Evolutionary conservation across 2,797 vertebrate species (phyloP), one percentile per base, ranked within the genome.

Genomic region (Chrysocyon brachyurus): DNA sequence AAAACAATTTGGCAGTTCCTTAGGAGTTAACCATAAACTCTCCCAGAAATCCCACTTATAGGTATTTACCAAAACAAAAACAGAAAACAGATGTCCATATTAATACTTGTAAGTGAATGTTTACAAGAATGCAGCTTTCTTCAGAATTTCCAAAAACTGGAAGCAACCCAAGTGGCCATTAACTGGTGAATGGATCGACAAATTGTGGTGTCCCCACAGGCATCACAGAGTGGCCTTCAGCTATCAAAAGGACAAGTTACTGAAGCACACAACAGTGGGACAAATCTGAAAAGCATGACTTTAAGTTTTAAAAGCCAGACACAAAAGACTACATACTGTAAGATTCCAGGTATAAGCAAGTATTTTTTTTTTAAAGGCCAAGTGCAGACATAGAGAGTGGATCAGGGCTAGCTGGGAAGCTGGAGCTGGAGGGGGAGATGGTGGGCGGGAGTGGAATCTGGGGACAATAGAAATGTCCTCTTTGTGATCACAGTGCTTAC

Each of bases 201-300:
- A 12, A 22, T 1, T 3, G 12, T 10, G 6, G 5, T 9, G 54
- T 26, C 57, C 26, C 36, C 36, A 9, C 15, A 33, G 8, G 66
- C 21, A 12, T 26, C n/a, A 1, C 0, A 12, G 36, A 3, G 6
- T 0, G 10, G 19, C 2, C 2, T 14, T 33, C 79, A 24, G n/a
- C 56, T 6, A 11, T 10, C 6, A 31, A 16, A 16, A 46, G 56
- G n/a, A 46, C 7, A 1, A 6, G 19, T 36, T 28, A 5, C 70
- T 1, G 15, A 7, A 2, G 28, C 77, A 26, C 26, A 40, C 4
- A 4, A 7, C 4, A 5, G 8, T 4, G 17, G 0, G 12, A 1
- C 6, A 15, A 70, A 36, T 77, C 11, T 21, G n/a, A 31, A 75
- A 36, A 49, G 16, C 24, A 36, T 64, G 21, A 12, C 9, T 6